A percentile compares a stretch with the other conserved stretches of the same genome.
Conservation (phyloP, 1,140 invertebrate genomes). For the Drosophila kikkawai region DNA sequence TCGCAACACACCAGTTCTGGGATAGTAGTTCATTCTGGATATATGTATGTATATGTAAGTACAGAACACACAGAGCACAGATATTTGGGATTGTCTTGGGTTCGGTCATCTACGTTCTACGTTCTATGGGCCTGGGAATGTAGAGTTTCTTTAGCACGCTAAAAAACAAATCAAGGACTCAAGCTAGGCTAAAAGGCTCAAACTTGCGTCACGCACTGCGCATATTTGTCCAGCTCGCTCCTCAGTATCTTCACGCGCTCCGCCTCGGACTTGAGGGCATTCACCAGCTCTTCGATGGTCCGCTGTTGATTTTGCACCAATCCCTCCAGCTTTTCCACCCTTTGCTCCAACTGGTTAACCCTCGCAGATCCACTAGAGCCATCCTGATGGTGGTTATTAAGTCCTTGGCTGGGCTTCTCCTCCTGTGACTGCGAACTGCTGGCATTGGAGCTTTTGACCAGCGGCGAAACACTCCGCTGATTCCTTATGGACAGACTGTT, state of each 20-base stretch:
- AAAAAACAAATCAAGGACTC: slow-evolving; percentile 48
- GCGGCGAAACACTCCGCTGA: slow-evolving; percentile 74
- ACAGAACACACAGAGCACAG: slow-evolving; percentile 53
- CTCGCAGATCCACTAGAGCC: slow-evolving; percentile 59
- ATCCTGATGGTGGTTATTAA: slow-evolving; percentile 47
- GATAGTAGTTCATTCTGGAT: slow-evolving; percentile 35
- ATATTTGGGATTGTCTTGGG: slow-evolving; percentile 59
- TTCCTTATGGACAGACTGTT: slow-evolving; percentile 79
- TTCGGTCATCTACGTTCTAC: slow-evolving; percentile 53
- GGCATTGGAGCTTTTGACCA: slow-evolving; percentile 51
- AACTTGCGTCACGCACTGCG: slow-evolving; percentile 87
- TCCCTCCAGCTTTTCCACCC: slow-evolving; percentile 87
- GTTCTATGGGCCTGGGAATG: slow-evolving; percentile 68
- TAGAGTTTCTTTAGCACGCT: slow-evolving; percentile 35
- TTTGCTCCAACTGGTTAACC: slow-evolving; percentile 80
- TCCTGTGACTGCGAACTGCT: slow-evolving; percentile 52
- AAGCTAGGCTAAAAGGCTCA: slow-evolving; percentile 84
- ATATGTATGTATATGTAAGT: slow-evolving; percentile 29
- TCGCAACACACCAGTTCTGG: slow-evolving; percentile 38
- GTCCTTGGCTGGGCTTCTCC: slow-evolving; percentile 50
- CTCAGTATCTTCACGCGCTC: slow-evolving; percentile 87
- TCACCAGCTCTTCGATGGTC: slow-evolving; percentile 87
- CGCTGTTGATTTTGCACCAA: slow-evolving; percentile 87
- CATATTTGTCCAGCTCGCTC: slow-evolving; percentile 87
- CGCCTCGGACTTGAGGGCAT: slow-evolving; percentile 86